These are phyloP conservation scores for Narcine bancroftii DNA, from an alignment of 2,113 vertebrate genomes.

Conservation along the genomic window DNA sequence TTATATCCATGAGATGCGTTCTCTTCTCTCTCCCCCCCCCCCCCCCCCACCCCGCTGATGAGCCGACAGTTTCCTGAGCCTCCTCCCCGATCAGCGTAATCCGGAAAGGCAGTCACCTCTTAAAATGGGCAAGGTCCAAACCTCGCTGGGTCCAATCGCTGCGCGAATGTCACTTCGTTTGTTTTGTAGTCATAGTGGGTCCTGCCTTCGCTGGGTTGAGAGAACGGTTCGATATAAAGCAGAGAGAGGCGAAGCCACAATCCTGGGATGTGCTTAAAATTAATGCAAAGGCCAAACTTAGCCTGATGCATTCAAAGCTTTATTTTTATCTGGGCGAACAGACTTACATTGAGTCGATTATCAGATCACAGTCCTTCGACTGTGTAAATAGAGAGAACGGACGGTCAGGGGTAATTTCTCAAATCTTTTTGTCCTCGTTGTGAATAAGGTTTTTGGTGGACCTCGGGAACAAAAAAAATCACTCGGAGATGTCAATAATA, in stretches of 20 bases:
- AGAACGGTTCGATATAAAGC: background rate
- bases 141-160: background rate
- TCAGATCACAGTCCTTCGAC: background rate
- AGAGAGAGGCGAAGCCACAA: background rate
- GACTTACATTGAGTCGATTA: background rate
- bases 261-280: no score
- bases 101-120: conserved; percentile 39
- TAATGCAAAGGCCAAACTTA: background rate
- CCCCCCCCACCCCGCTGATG: background rate
- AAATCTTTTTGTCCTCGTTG: background rate
- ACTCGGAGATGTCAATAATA: no score
- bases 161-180: background rate
- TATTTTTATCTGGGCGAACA: background rate
- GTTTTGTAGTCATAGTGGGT: no score
- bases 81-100: conserved; percentile 36
- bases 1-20: background rate
- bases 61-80: conserved; percentile 35
- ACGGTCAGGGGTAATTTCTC: background rate
- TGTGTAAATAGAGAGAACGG: background rate
- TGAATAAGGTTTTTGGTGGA: background rate
- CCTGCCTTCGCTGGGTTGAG: background rate
- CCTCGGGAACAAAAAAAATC: no score
- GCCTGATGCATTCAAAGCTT: background rate
- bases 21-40: background rate
- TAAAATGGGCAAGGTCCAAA: background rate